Conservation (phyloP, 2,113 vertebrate species). For the Bubo bubo region DNA sequence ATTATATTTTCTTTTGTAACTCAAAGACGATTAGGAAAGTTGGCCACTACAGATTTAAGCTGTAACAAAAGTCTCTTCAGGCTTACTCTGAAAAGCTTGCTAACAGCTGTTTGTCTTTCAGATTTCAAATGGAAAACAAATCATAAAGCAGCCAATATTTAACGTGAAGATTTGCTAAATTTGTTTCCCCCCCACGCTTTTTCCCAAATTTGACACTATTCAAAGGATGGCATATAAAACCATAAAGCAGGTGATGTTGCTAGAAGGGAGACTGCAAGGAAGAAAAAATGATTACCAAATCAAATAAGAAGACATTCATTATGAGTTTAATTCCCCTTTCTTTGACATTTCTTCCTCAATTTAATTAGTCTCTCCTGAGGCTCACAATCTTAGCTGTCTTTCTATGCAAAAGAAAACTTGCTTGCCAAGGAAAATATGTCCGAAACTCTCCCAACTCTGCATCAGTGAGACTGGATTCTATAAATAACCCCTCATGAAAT, state of each 20-base stretch:
- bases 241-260: not conserved
- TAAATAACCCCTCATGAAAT: constrained; percentile 68
- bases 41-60: not conserved
- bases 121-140: constrained; percentile 14
- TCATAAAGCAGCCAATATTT: not conserved
- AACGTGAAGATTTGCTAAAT: not conserved
- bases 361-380: constrained; percentile 44
- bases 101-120: not conserved
- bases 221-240: not conserved
- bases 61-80: not conserved
- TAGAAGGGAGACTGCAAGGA: not conserved
- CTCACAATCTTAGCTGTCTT: not conserved
- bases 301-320: constrained; percentile 23
- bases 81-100: not conserved
- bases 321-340: constrained; percentile 8
- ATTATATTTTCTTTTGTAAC: constrained; percentile 1
- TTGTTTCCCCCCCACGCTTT: not conserved
- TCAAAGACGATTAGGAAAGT: not conserved
- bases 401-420: constrained; percentile 23
- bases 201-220: not conserved
- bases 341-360: constrained; percentile 22
- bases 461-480: constrained; percentile 46
- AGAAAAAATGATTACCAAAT: not conserved
- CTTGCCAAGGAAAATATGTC: constrained; percentile 50
- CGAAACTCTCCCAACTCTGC: constrained; percentile 33